Evolutionary conservation across 1,140 invertebrate genomes (phyloP).

Genomic region (Papilio helenus): DNA sequence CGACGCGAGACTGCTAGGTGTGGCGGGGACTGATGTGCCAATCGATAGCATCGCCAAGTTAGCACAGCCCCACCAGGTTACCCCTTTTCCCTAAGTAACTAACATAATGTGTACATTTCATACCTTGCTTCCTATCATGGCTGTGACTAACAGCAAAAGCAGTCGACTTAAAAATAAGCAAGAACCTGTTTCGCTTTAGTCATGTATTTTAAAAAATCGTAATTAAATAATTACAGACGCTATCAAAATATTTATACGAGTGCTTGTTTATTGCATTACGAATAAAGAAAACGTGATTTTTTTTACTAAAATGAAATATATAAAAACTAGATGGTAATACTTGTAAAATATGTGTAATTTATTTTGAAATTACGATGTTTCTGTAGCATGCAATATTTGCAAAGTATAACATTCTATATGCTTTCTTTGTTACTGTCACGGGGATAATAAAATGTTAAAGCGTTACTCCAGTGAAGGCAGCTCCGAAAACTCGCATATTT

Average conservation of each 20-base stretch:
- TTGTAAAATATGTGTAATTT: no score
- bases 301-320: no score
- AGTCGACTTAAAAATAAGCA: no score
- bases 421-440: not conserved
- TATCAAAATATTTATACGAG: not conserved
- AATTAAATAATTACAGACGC: not conserved
- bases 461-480: not conserved
- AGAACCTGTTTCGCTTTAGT: no score
- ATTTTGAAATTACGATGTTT: no score
- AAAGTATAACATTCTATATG: not conserved
- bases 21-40: constrained; percentile 97
- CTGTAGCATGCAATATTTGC: not conserved
- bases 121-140: no score
- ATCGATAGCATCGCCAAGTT: constrained; percentile 94
- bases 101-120: no score
- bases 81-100: no score
- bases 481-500: not conserved
- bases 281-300: not conserved
- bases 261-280: not conserved
- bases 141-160: no score
- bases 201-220: not conserved
- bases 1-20: constrained; percentile 92
- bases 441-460: not conserved
- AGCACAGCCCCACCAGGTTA: constrained; percentile 86
- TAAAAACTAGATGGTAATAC: no score